phyloP scores from a whole-genome alignment of 2,888 invertebrate genomes.

The Lithophane ornitopus region DNA sequence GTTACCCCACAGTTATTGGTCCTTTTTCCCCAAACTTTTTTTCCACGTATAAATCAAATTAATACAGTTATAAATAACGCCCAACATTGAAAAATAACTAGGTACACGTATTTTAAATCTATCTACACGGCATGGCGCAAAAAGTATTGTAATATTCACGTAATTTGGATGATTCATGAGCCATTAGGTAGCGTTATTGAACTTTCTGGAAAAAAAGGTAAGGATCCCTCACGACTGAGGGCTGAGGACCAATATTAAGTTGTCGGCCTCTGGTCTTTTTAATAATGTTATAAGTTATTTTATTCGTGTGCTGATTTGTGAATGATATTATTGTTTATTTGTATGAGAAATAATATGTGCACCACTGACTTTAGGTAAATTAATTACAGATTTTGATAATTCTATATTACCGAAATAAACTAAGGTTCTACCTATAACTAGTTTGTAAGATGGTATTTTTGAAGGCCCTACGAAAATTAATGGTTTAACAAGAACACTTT shows the following conservation, averaged over 20 bases:
- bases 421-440: background rate
- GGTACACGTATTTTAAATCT: constrained; percentile 75
- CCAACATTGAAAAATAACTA: constrained; percentile 63
- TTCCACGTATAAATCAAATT: constrained; percentile 54
- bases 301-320: constrained; percentile 4
- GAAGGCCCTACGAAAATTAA: too few relatives aligned
- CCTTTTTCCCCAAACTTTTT: constrained; percentile 36
- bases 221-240: constrained; percentile 56
- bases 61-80: constrained; percentile 57
- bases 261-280: constrained; percentile 54
- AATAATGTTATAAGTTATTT: constrained; percentile 39
- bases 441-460: background rate
- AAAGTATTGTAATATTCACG: constrained; percentile 81
- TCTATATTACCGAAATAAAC: too few relatives aligned
- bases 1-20: constrained; percentile 18
- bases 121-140: constrained; percentile 71
- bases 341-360: background rate
- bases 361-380: too few relatives aligned
- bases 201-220: constrained; percentile 74
- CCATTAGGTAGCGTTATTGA: constrained; percentile 82
- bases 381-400: too few relatives aligned
- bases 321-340: constrained; percentile 3
- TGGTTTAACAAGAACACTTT: background rate
- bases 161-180: constrained; percentile 82
- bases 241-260: constrained; percentile 63